These are phyloP conservation scores for Ispidina picta DNA, from an alignment of 2,797 vertebrate species.

Conservation along the genomic window DNA sequence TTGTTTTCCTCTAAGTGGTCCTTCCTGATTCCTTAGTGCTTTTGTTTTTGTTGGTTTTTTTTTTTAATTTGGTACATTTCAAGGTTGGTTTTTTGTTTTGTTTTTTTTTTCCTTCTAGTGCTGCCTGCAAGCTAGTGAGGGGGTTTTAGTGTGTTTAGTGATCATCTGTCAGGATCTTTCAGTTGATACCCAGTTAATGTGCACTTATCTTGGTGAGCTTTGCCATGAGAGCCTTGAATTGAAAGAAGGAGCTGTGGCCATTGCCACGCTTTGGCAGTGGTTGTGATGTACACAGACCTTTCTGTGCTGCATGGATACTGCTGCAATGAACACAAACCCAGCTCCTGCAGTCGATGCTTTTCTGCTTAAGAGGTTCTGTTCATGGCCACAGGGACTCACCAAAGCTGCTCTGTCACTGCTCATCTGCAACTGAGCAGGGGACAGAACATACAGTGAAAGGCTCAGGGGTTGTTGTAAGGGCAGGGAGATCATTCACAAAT, in stretches of 20 bases:
- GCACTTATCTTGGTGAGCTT: background rate
- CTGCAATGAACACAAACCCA: background rate
- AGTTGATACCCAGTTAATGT: background rate
- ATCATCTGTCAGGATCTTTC: background rate
- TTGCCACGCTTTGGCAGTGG: background rate
- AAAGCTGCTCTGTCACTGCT: background rate
- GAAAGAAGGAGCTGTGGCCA: fast-evolving
- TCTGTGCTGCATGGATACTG: background rate
- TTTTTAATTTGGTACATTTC: background rate
- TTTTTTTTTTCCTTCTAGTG: background rate
- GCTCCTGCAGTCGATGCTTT: fast-evolving
- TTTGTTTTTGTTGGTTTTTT: background rate
- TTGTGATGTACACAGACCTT: fast-evolving
- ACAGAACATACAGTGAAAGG: background rate
- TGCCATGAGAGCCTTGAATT: background rate
- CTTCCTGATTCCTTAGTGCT: background rate
- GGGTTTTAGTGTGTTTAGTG: background rate
- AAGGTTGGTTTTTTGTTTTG: fast-evolving
- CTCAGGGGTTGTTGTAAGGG: background rate
- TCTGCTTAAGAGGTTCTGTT: background rate
- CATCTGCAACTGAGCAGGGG: background rate
- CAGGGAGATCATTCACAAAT: background rate
- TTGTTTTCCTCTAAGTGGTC: background rate
- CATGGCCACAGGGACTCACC: background rate
- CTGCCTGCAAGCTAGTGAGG: background rate